A percentile compares a stretch with the other conserved stretches of the same genome.
Evolutionary conservation across 2,888 invertebrate genomes (phyloP).

Genomic region (Conistra vaccinii): DNA sequence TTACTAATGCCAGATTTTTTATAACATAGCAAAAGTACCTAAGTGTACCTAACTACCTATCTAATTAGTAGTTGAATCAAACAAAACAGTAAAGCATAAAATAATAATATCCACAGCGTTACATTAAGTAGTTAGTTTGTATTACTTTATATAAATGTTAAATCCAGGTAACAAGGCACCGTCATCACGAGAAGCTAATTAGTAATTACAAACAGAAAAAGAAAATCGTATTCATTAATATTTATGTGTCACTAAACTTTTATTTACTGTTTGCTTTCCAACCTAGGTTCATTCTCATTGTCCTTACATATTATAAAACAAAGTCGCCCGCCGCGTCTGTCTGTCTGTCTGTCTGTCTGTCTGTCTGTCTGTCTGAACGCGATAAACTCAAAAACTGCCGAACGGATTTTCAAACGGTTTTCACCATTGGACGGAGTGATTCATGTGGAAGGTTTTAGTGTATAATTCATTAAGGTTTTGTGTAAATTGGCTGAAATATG

Average conservation of each 20-base stretch:
- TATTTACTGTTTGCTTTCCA: not conserved
- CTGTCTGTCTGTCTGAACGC: too few species aligned
- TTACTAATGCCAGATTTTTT: not conserved
- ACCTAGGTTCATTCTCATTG: too few species aligned
- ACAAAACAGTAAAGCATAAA: not conserved
- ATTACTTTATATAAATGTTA: conserved; percentile 7
- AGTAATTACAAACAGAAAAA: conserved; percentile 22
- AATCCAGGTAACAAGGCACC: conserved; percentile 10
- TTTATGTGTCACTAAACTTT: conserved; percentile 16
- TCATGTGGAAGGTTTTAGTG: too few species aligned
- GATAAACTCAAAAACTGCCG: too few species aligned
- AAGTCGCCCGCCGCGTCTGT: too few species aligned
- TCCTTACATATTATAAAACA: too few species aligned
- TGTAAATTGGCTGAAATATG: too few species aligned
- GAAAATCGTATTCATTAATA: conserved; percentile 21
- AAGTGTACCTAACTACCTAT: not conserved
- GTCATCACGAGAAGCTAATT: conserved; percentile 30
- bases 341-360: too few species aligned
- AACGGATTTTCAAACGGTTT: too few species aligned
- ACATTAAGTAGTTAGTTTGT: not conserved
- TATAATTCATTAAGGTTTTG: too few species aligned
- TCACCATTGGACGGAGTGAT: too few species aligned
- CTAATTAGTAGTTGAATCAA: conserved; percentile 20
- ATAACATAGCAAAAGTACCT: not conserved
- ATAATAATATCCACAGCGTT: conserved; percentile 1